phyloP scores from a whole-genome alignment of 2,888 invertebrate genomes.

The Perdita meconis region DNA sequence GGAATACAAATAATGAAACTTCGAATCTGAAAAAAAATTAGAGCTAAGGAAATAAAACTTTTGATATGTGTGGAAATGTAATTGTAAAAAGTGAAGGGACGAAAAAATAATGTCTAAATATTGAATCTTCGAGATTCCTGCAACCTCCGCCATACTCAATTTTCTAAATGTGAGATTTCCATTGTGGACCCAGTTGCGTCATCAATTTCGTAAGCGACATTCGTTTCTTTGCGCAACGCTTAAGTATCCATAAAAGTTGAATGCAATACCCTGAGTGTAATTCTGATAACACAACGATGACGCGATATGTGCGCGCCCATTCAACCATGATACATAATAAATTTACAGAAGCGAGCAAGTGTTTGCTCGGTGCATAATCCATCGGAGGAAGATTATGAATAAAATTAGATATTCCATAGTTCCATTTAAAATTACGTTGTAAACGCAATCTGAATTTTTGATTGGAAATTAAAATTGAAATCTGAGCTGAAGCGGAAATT shows the following conservation, averaged over 20 bases:
- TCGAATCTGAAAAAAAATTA: neutral
- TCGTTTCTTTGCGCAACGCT: conserved; percentile 50
- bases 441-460: neutral
- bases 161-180: conserved; percentile 22
- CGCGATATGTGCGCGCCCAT: neutral
- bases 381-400: neutral
- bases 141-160: conserved; percentile 5
- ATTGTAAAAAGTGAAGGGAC: neutral
- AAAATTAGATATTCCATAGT: neutral
- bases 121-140: neutral
- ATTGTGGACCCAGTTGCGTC: conserved; percentile 33
- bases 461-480: neutral
- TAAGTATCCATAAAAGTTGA: conserved; percentile 21
- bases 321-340: conserved; percentile 12
- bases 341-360: neutral
- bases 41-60: neutral
- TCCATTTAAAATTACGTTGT: neutral
- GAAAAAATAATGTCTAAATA: no score
- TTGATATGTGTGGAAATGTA: neutral
- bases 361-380: neutral
- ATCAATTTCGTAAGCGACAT: conserved; percentile 49
- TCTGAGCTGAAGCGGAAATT: neutral
- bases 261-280: conserved; percentile 21
- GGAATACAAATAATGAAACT: no score
- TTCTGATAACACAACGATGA: conserved; percentile 26